Evolutionary conservation across 2,113 vertebrate species (phyloP), one percentile per base, ranked within the genome.

Genomic region (Onychostoma macrolepis): DNA sequence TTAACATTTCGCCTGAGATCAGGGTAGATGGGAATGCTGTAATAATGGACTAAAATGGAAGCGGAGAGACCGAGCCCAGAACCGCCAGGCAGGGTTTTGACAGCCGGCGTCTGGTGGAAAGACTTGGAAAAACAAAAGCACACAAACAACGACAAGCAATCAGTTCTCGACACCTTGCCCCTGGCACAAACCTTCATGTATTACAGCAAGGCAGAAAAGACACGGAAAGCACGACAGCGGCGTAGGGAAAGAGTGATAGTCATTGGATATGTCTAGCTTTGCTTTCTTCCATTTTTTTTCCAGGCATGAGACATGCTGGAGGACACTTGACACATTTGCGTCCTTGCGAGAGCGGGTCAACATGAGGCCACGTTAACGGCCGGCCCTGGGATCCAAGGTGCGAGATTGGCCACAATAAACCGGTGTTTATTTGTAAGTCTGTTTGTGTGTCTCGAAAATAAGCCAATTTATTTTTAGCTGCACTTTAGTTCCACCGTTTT

Each of bases 241-340:
- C 33, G 41, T 61, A 71, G 83, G 85, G 78, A 53, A n/a, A 67
- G 45, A 48, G 61, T 76, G 83, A 91, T 83, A 88, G 87, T 81
- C 80, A 89, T 84, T 75, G 86, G 50, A 87, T 50, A 81, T 12
- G n/a, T 26, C 30, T 19, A 65, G 81, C 86, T 77, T 71, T 30
- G 13, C 82, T 89, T 87, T 83, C 88, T 84, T 72, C 58, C 48
- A 75, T 83, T 71, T 67, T 71, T 43, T 83, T 61, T 26, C 15
- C 33, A n/a, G 76, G 83, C 71, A 84, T 41, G 30, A 80, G 63
- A 79, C 72, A 85, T 11, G 24, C 26, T 83, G 76, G 50, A 80
- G 87, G 83, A 87, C 85, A 84, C 84, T 65, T 63, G 78, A 86
- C 89, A 88, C 86, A 86, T 88, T 63, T 67, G 69, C 69, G 79